Base-by-base conservation (phyloP, 2,888 invertebrate genomes). In the Pristionchus fissidentatus region DNA sequence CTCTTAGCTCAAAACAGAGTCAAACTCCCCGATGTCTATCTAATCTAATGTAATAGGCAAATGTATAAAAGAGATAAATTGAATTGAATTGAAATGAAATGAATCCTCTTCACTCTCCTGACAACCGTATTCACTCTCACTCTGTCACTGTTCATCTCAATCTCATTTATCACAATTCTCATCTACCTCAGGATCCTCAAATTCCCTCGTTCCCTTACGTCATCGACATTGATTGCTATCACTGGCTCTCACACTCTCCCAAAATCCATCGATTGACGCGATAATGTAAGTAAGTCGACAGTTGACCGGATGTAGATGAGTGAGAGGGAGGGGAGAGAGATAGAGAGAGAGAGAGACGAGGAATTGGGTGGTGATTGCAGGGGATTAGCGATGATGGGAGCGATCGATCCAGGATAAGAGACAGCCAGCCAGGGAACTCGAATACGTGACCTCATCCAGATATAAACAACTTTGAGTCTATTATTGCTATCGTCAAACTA, bases 211-310 rank as follows among this genome's bases (percentile, higher is more conserved):
- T 41, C 41, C 15, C 70, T 70, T 70, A 26, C 70, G 70, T 41
- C 41, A 70, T n/a, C 43, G 35, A 57, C 62, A 49, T 38, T 19
- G 52, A 62, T 46, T 22, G 15, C 32, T 46, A 81, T 46, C 62
- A 62, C 38, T 80, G 13, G 10, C 60, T 32, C 46, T 32, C 57
- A 26, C 43, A 80, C 80, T 62, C 62, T 19, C 19, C 55, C 57
- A 35, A 60, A 62, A 35, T 13, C 5, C 32, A 46, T 32, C 43
- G 80, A 57, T 46, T 81, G 80, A 81, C 32, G 80, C 80, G 80
- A 81, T 81, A 81, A 81, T 81, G n/a, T 81, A 62, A 46, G 80
- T 49, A 81, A 81, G 19, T n/a, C 62, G 80, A 81, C 80, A 81
- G 32, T 35, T 70, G 70, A 70, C 55, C 55, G 79, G 79, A 79